Evolutionary conservation across 2,888 invertebrate species (phyloP), one percentile per base, ranked within the genome.

Genomic region (Brachyopa scutellaris): DNA sequence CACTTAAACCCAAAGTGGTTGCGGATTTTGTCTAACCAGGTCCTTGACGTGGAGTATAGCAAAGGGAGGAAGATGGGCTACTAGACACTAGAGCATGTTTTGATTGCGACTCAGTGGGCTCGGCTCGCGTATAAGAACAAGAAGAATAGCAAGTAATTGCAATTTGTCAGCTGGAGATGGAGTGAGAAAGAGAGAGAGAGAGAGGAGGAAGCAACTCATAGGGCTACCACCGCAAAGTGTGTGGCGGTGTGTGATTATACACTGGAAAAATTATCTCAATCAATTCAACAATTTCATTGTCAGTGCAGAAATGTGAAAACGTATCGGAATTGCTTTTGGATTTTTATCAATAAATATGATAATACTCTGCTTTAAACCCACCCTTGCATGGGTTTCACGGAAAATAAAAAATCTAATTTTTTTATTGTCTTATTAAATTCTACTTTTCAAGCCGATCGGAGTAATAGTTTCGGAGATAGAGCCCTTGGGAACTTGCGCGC

Each of bases 141-240:
- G 57, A 42, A 69, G 45, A 53, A 53, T 26, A 53, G 38, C 36
- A n/a, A 69, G 45, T 31, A 67, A 76, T 69, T 53, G 49, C 64
- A 47, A 6, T 23, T 33, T 45, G 38, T 9, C 1, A 45, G 29
- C n/a, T n/a, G 36, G 36, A 40, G 4, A 15, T 26, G n/a, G 51
- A 38, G 62, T 36, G 23, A 66, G 49, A 51, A 74, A 57, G 17
- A 49, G 23, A 40, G 33, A 31, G 36, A 42, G 26, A 42, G 33
- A 64, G 31, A 59, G 64, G 49, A 62, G 62, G 31, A 53, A 38
- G 62, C 53, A 26, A 73, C 62, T 74, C 62, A 42, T 74, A 74
- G 76, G 74, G 64, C 74, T 64, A 53, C 3, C n/a, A 6, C 69
- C 64, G 62, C 74, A 57, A 42, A 69, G 31, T 69, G 79, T 74